phyloP scores from a whole-genome alignment of 2,888 invertebrate genomes.

The Apotomis turbidana region DNA sequence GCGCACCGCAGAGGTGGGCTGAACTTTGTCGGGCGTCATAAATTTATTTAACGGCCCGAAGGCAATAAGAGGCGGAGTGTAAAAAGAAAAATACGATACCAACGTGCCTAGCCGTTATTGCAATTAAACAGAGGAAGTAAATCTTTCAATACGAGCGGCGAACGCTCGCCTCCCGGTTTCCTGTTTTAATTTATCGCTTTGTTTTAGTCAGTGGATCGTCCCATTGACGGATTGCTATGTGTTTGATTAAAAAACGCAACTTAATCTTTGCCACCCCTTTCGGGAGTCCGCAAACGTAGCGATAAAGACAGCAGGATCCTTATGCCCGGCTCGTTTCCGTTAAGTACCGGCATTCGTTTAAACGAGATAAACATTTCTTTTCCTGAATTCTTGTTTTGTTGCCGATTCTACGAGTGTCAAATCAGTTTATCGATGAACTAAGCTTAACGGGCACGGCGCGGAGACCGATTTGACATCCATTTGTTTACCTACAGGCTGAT shows the following conservation, averaged over 20 bases:
- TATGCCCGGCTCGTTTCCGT: slow-evolving; percentile 22
- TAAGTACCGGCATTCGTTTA: slow-evolving; percentile 34
- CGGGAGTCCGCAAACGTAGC: slow-evolving; percentile 44
- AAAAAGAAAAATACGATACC: slow-evolving; percentile 84
- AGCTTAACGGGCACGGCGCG: not conserved
- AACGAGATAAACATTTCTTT: slow-evolving; percentile 25
- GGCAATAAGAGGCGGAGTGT: slow-evolving; percentile 83
- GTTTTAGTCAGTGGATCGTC: slow-evolving; percentile 80
- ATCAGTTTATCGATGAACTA: not conserved
- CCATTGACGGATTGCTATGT: slow-evolving; percentile 81
- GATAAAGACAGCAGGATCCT: not conserved
- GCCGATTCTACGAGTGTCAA: not conserved
- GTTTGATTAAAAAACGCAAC: slow-evolving; percentile 81
- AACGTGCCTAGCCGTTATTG: slow-evolving; percentile 84
- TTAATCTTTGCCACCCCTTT: slow-evolving; percentile 70
- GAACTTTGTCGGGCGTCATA: slow-evolving; percentile 83
- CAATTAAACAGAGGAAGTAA: slow-evolving; percentile 84
- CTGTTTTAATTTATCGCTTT: slow-evolving; percentile 82
- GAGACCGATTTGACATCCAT: not conserved
- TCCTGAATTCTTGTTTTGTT: slow-evolving; percentile 10
- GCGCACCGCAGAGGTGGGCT: slow-evolving; percentile 75
- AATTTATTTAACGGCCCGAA: slow-evolving; percentile 83
- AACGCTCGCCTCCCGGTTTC: slow-evolving; percentile 78
- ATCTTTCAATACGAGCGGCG: slow-evolving; percentile 82
- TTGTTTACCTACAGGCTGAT: slow-evolving; percentile 1